Conservation (phyloP, 2,888 invertebrate species). For the Dynastes maya region DNA sequence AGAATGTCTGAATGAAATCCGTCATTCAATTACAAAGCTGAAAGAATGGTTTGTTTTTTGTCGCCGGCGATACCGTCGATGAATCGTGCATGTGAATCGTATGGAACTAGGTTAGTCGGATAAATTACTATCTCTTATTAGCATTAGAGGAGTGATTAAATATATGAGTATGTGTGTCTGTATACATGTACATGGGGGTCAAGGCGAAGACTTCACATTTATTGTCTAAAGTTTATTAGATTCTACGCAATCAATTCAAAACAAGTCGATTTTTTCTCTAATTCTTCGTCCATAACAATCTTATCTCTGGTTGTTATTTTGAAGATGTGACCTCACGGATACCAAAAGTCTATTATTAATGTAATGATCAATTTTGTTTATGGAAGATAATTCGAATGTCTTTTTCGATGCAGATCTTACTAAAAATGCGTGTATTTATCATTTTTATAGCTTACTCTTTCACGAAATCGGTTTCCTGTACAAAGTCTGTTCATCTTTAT, state of each 20-base stretch:
- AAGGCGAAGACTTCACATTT: conserved; percentile 38
- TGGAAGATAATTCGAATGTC: conserved; percentile 39
- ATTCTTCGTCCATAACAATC: conserved; percentile 46
- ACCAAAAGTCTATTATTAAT: conserved; percentile 45
- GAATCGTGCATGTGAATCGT: conserved; percentile 36
- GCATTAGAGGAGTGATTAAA: conserved; percentile 42
- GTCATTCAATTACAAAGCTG: conserved; percentile 43
- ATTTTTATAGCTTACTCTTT: conserved; percentile 23
- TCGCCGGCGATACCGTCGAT: conserved; percentile 28
- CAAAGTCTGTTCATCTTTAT: not conserved
- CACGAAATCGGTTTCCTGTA: conserved; percentile 13
- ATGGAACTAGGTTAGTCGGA: conserved; percentile 44
- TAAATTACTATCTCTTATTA: conserved; percentile 43
- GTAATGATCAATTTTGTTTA: conserved; percentile 38
- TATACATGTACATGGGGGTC: conserved; percentile 33
- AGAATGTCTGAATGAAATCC: conserved; percentile 44
- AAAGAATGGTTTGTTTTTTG: conserved; percentile 41
- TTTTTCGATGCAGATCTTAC: conserved; percentile 28
- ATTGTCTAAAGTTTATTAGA: conserved; percentile 44
- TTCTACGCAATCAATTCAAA: conserved; percentile 45
- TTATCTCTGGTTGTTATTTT: conserved; percentile 43
- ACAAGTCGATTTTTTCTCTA: conserved; percentile 37
- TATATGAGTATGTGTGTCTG: conserved; percentile 20
- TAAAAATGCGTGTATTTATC: conserved; percentile 19
- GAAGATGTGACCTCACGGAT: conserved; percentile 46